Evolutionary conservation across 2,888 invertebrate genomes (phyloP), one percentile per base, ranked within the genome.

Genomic region (Cepaea hortensis): DNA sequence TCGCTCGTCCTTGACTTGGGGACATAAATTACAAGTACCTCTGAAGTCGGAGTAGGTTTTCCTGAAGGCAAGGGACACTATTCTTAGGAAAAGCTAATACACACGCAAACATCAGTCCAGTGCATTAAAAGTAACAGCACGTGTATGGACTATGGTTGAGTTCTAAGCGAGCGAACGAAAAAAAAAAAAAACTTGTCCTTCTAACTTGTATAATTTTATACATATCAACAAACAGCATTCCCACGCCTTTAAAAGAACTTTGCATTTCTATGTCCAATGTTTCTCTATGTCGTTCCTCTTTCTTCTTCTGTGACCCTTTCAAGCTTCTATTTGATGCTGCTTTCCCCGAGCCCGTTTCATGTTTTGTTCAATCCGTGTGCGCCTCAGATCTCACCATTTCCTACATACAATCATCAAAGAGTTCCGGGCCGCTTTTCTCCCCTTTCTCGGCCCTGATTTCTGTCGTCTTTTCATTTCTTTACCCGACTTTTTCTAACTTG

Each of bases 371-470:
- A 55, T 15, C 50, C n/a, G 11, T 7, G 11, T 3, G 46, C 4
- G 18, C 23, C 65, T 80, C 65, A 80, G 80, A 80, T 80, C 80
- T 80, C 65, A 23, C 61, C 20, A 65, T 80, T 80, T 80, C 62
- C 35, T 55, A 46, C 75, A 13, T 6, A 55, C 77, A 77, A 77
- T 77, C 77, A 77, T 80, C 80, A 80, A 80, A 80, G 80, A 11
- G 62, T 35, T 6, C 23, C 11, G 7, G 15, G 80, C 80, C 23
- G 18, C 35, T 18, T 65, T 65, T 62, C 80, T 3, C 65, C 46
- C 62, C 35, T 35, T 35, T 35, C 35, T 35, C 62, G 23, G 11
- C n/a, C 79, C 13, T 80, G 62, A 35, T 80, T 65, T 23, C 35
- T 80, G 62, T 65, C 65, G 11, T 23, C 82, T 72, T 55, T 46